Evolutionary conservation across 2,113 vertebrate genomes (phyloP), one percentile per base, ranked within the genome.

Genomic region (Siniperca chuatsi): DNA sequence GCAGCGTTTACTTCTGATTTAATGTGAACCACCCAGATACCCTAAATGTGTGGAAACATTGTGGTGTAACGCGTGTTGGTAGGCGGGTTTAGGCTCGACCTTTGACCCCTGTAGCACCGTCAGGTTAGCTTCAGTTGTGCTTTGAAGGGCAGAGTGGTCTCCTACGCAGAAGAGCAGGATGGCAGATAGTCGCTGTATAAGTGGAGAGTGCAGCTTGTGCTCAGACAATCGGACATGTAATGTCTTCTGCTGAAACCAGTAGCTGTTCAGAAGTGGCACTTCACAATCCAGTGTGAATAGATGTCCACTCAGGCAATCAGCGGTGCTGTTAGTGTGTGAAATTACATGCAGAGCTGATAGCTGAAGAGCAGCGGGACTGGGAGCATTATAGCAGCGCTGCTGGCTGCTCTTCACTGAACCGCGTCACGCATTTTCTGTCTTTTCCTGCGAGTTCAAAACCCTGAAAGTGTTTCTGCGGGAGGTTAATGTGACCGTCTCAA

Each of bases 291-390:
- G 29, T 57, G 20, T 70, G 50, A 82, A 70, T 13, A 60, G 50
- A 65, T 8, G 77, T 74, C 84, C 86, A 88, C 89, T 90, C 57
- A 0, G 55, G 81, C 62, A 90, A 88, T 90, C 89, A 88, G 75
- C 66, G 0, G 6, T 8, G 11, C 50, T 33, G 10, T 75, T 42
- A 79, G 64, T 42, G 68, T 44, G 62, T 65, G 69, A 71, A 57
- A 81, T 77, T 12, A 73, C 46, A 69, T 55, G 73, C 4, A 2
- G 69, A 40, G 84, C 61, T 55, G 37, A 69, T 23, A 10, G 29
- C 71, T 29, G 58, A 11, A 50, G 62, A 65, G 81, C 64, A 35
- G 46, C 57, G 0, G 52, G 35, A 2, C 67, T 29, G 66, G 37
- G 42, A 16, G 20, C 11, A 0, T 16, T 44, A 65, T 4, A 44